Evolutionary conservation across 2,888 invertebrate species (phyloP), one percentile per base, ranked within the genome.

Genomic region (Orthonevra nobilis): DNA sequence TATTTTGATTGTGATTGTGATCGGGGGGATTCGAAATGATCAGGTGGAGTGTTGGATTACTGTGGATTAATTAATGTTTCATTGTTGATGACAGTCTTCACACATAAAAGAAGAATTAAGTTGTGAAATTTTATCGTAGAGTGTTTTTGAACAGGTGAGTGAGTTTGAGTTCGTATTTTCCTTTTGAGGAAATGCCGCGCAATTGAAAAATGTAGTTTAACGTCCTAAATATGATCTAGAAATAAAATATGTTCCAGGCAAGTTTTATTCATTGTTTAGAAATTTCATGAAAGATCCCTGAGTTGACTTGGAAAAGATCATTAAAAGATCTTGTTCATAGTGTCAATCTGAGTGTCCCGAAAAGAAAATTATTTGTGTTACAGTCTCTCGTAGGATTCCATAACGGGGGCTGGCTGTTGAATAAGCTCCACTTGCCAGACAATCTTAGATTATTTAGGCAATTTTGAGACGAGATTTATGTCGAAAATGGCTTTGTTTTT

Each of bases 41-140:
- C 66, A 54, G 56, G 48, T 61, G 40, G 40, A 48, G 40, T 26
- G 32, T 34, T 77, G 77, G 77, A 77, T 77, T 70, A 77, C 58
- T 6, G 36, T 63, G 52, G 77, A 77, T 77, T 70, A 77, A 77
- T 77, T 77, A 77, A 77, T 72, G 77, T 46, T 44, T 52, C 54
- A 77, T 77, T 70, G 72, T 66, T 46, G 64, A 64, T 72, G 77
- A 77, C 77, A 77, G 77, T 77, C 66, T 64, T 77, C 52, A 52
- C 38, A 54, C 9, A 52, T 61, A 56, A 56, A 26, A 60, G 38
- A 70, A 52, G 44, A 77, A 70, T 75, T 63, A 56, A 58, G 56
- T 38, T 58, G 44, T 50, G 63, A 56, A 26, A 42, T 15, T 58
- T 44, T 26, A 14, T 9, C 19, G 1, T 17, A 42, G 20, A 23